phyloP scores from a whole-genome alignment of 30 jellyfish, hydroid and myxozoan species.

The Aurelia coerulea region DNA sequence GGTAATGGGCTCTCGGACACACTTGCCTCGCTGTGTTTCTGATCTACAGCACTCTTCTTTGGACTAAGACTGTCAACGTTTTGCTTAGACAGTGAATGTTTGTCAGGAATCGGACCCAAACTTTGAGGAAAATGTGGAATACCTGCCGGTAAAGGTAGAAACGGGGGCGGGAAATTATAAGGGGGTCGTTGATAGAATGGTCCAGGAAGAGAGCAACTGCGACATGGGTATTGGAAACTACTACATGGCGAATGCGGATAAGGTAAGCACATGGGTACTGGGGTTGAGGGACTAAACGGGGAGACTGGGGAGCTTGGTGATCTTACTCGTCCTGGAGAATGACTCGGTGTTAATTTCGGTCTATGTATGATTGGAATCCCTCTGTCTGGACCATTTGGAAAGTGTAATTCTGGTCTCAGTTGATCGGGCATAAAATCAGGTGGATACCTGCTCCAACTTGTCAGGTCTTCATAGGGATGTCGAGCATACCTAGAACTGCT shows the following conservation, averaged over 20 bases:
- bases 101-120: neutral
- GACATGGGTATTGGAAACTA: conserved; percentile 17
- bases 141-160: conserved; percentile 17
- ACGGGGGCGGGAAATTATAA: conserved; percentile 27
- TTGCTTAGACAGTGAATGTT: neutral
- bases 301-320: conserved; percentile 49
- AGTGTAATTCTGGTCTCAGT: too few relatives aligned
- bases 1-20: neutral
- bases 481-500: too few relatives aligned
- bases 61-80: neutral
- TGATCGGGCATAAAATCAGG: too few relatives aligned
- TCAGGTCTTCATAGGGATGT: too few relatives aligned
- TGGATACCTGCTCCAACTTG: too few relatives aligned
- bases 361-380: neutral
- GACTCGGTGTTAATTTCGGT: conserved; percentile 15
- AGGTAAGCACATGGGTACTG: conserved; percentile 64
- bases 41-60: neutral
- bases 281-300: conserved; percentile 54
- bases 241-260: conserved; percentile 18
- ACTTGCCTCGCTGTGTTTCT: neutral
- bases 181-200: conserved; percentile 50
- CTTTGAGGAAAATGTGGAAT: neutral
- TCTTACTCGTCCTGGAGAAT: conserved; percentile 12
- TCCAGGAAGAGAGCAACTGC: conserved; percentile 46
- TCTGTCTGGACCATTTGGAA: neutral